A percentile compares a stretch with the other conserved stretches of the same genome.
Conservation (phyloP, 2,113 vertebrate genomes). For the Oenanthe oenanthe region DNA sequence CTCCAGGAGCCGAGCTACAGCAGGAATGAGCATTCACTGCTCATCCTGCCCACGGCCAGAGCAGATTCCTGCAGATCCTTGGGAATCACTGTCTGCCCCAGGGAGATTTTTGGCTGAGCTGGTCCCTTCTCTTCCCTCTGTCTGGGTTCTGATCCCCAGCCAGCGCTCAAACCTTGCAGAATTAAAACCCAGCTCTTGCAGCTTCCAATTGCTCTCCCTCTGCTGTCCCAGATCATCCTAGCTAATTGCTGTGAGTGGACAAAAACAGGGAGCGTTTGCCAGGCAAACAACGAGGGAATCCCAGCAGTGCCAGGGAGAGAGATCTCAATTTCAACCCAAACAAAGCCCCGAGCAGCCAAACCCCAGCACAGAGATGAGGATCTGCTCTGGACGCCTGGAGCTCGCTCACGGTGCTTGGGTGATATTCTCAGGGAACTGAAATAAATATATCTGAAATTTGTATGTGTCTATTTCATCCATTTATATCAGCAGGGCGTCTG, state of each 20-base stretch:
- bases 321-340: not conserved
- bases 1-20: not conserved
- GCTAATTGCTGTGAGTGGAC: not conserved
- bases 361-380: accelerated
- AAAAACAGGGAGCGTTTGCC: not conserved
- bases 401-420: not conserved
- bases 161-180: not conserved
- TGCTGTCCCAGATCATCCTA: not conserved
- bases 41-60: not conserved
- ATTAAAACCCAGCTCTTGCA: not conserved
- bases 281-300: not conserved
- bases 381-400: not conserved
- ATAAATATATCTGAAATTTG: not conserved
- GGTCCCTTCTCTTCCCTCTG: not conserved
- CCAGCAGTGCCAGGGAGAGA: not conserved
- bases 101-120: not conserved
- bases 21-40: not conserved
- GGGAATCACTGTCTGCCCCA: not conserved
- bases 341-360: not conserved
- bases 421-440: not conserved
- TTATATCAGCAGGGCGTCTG: not conserved
- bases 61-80: not conserved
- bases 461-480: not conserved
- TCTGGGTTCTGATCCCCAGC: not conserved
- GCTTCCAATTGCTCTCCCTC: not conserved